These are phyloP conservation scores for Agonum fuliginosum DNA, from an alignment of 2,888 invertebrate genomes.

Conservation along the genomic window DNA sequence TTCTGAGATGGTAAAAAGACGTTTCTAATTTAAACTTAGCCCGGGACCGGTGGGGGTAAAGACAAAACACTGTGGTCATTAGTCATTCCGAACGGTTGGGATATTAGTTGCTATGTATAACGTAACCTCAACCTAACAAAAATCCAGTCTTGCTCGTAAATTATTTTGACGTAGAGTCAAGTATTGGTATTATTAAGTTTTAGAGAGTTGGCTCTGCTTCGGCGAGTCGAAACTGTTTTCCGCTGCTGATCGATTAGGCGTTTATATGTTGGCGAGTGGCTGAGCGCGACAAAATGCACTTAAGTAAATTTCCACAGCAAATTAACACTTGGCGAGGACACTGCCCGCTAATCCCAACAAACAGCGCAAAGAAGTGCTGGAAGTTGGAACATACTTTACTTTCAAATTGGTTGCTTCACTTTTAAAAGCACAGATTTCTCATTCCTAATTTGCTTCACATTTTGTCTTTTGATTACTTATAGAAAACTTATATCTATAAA, in stretches of 20 bases:
- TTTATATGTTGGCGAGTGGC: conserved; percentile 53
- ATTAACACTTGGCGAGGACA: conserved; percentile 50
- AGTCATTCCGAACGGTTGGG: conserved; percentile 72
- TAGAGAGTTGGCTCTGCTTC: too few relatives aligned
- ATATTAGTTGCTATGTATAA: conserved; percentile 72
- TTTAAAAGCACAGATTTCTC: too few relatives aligned
- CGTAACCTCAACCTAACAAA: conserved; percentile 72
- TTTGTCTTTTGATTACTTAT: too few relatives aligned
- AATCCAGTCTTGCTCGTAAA: conserved; percentile 72
- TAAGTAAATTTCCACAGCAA: conserved; percentile 50
- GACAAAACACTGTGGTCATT: conserved; percentile 72
- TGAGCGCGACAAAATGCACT: conserved; percentile 53
- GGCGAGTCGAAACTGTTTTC: conserved; percentile 67
- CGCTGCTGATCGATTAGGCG: conserved; percentile 60
- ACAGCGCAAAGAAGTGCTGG: conserved; percentile 29
- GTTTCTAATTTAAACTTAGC: conserved; percentile 71
- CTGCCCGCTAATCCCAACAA: conserved; percentile 17
- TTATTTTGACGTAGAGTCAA: conserved; percentile 72
- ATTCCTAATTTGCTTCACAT: too few relatives aligned
- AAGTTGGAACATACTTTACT: too few relatives aligned
- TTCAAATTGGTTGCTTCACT: too few relatives aligned
- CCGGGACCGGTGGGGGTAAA: conserved; percentile 63
- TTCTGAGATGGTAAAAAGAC: conserved; percentile 74
- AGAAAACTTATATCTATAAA: too few relatives aligned
- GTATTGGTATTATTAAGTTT: conserved; percentile 69